Evolutionary conservation across 2,888 invertebrate species (phyloP), one percentile per base, ranked within the genome.

Genomic region (Oligia latruncula): DNA sequence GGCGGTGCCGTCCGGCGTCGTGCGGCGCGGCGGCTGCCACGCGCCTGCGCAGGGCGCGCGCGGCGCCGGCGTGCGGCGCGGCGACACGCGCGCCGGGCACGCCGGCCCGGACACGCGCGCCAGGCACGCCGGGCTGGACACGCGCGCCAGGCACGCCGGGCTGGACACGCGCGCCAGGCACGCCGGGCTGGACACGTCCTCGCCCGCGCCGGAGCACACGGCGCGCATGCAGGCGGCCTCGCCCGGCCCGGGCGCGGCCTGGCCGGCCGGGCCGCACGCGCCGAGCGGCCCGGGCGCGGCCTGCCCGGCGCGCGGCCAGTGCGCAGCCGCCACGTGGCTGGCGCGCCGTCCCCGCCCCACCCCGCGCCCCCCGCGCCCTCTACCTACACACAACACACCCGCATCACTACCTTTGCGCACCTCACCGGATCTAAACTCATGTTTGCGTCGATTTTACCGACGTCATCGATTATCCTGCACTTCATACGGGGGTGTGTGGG

Each of bases 1-100:
- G 93, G 98, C 98, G 84, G 98, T 98, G 90, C 98, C 98, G 96
- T 98, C 98, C 52, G 98, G 98, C 79, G 98, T 98, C 90, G 98
- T 97, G 87, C 98, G 97, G 93, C 98, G 98, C 81, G 98, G 98
- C 87, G 98, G 98, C 91, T 97, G 84, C 97, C 96, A 58, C 86
- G 88, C 88, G 88, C 84, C 93, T 4, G 35, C 29, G 66, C 40
- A n/a, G 2, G 95, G 91, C 97, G 97, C 75, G 91, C 80, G 77
- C 81, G 98, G 98, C 87, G 98, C 86, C 87, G 62, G 93, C 86
- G 87, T 97, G 86, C 97, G 96, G 90, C 97, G 84, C 81, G 90
- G 89, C 29, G 88, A 83, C 94, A 93, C 85, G 93, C 86, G 85
- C 85, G 75, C 85, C 72, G 97, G 96, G 91, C 97, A 97, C 80